Conservation (phyloP, 2,888 invertebrate genomes). For the Acrobasis consociella region DNA sequence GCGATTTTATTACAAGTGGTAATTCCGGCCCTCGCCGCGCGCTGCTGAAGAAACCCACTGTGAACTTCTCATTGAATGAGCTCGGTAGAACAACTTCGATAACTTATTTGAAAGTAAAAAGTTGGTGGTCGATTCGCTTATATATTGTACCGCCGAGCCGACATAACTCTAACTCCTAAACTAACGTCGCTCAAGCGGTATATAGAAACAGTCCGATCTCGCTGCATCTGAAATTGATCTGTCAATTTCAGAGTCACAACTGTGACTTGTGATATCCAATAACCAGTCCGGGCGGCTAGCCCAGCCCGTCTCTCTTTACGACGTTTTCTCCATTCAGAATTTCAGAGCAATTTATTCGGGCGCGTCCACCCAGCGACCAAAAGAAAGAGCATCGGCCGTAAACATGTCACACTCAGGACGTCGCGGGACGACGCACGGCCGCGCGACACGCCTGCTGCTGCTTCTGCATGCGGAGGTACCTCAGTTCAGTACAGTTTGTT, state of each 20-base stretch:
- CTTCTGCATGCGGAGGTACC: slow-evolving; percentile 12
- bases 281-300: neutral
- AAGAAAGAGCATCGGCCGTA: slow-evolving; percentile 46
- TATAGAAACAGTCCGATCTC: no score
- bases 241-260: no score
- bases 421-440: slow-evolving; percentile 50
- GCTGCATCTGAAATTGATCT: no score
- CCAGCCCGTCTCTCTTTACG: slow-evolving; percentile 7
- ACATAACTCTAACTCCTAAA: no score
- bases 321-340: slow-evolving; percentile 58
- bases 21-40: neutral
- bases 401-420: slow-evolving; percentile 54
- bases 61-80: neutral
- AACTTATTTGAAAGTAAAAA: no score
- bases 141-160: no score
- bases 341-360: slow-evolving; percentile 52
- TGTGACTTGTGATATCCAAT: no score
- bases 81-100: neutral
- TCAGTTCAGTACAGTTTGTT: no score
- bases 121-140: no score
- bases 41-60: neutral
- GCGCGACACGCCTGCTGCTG: slow-evolving; percentile 40
- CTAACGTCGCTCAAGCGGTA: no score
- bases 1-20: slow-evolving; percentile 16
- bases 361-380: slow-evolving; percentile 41